phyloP scores from a whole-genome alignment of 2,113 vertebrate genomes.

The Esox niger region DNA sequence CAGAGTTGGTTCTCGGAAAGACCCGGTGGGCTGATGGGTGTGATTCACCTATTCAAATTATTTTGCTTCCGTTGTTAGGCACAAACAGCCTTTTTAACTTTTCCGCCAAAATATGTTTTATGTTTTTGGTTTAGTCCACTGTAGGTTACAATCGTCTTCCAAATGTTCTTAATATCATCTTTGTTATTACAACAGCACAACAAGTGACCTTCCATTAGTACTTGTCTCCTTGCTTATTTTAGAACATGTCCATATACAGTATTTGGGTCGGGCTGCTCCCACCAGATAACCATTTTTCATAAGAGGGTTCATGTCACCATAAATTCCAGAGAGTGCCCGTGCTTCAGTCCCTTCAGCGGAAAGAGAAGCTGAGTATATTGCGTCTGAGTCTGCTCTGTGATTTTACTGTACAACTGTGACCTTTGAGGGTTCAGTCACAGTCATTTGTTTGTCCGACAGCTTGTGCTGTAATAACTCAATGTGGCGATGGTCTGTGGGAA shows the following conservation, averaged over 20 bases:
- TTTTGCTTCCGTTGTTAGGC: too few relatives aligned
- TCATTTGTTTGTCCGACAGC: slow-evolving; percentile 68
- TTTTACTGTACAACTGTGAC: slow-evolving; percentile 59
- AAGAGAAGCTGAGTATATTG: slow-evolving; percentile 24
- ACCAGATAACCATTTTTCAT: slow-evolving; percentile 59
- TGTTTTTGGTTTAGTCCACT: too few relatives aligned
- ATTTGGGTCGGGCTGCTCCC: slow-evolving; percentile 32
- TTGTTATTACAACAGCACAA: background rate
- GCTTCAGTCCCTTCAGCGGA: slow-evolving; percentile 8
- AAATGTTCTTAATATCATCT: background rate
- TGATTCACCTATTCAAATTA: too few relatives aligned
- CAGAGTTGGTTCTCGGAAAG: background rate
- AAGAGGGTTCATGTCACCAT: slow-evolving; percentile 57
- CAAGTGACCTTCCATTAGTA: background rate
- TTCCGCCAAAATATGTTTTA: too few relatives aligned
- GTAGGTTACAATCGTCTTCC: background rate
- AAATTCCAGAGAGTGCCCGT: slow-evolving; percentile 64
- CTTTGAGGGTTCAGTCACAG: slow-evolving; percentile 62
- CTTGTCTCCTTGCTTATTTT: too few relatives aligned
- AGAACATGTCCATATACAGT: background rate
- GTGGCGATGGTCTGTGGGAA: slow-evolving; percentile 25
- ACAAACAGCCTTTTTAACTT: too few relatives aligned
- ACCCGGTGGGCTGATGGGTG: too few relatives aligned
- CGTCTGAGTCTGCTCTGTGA: slow-evolving; percentile 59
- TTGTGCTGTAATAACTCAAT: slow-evolving; percentile 62